Evolutionary conservation across 2,888 invertebrate species (phyloP), one percentile per base, ranked within the genome.

Genomic region (Leucania comma): DNA sequence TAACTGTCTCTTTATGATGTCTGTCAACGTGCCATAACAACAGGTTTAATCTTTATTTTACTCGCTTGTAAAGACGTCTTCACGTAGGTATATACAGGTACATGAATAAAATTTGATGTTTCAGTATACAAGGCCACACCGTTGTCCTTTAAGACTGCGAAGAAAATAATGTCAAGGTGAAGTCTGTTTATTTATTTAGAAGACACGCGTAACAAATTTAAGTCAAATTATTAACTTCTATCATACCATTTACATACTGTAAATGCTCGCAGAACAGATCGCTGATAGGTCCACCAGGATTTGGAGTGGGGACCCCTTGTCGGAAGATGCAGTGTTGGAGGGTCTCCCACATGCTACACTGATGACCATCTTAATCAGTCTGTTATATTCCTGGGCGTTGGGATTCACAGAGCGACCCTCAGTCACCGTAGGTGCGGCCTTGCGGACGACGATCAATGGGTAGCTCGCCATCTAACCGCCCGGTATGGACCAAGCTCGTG

Each of bases 1-100:
- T 64, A 60, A 51, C 53, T 54, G 51, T 42, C 17, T 32, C 29
- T 67, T 66, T 67, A 78, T 26, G 50, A 53, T 10, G 20, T 20
- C n/a, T 46, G 61, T 65, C 10, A 79, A 75, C 46, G 65, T 72
- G 26, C 12, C 57, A 60, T 68, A 38, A 62, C 35, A 65, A 46
- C 54, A 62, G 61, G 58, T 42, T 77, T 75, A 71, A 79, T 79
- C 59, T 54, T 42, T 24, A 20, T 63, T 75, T 80, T 68, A 79
- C 46, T 24, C 17, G 35, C 24, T 26, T 75, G 29, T 63, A 58
- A 53, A 70, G 50, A 58, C 38, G 17, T 20, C 29, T 4, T 3
- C 46, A 54, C 38, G 48, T 24, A 46, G n/a, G n/a, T 1, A 1
- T 51, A 5, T 51, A 5, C 54, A 29, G 6, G 42, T 42, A 42